Percentiles rank a stretch among this genome's conserved stretches.
Conservation (phyloP, 2,888 invertebrate species). For the Odontocerum albicorne region DNA sequence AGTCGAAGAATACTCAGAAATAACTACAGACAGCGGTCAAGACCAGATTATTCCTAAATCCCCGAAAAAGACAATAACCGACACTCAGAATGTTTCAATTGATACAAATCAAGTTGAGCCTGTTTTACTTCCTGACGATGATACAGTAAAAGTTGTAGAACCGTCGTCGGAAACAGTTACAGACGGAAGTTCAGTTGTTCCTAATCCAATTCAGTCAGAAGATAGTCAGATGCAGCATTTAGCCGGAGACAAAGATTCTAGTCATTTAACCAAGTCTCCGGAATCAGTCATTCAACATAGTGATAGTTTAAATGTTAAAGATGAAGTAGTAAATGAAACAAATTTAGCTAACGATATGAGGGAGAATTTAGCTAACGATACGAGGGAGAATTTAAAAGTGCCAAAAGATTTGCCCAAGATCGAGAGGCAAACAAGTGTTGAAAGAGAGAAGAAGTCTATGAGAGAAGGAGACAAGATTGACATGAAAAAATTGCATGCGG, state of each 20-base stretch:
- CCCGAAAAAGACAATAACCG: too few relatives aligned
- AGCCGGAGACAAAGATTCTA: slow-evolving; percentile 29
- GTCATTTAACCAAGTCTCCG: slow-evolving; percentile 27
- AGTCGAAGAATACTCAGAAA: slow-evolving; percentile 4
- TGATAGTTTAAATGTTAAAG: slow-evolving; percentile 15
- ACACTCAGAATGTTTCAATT: slow-evolving; percentile 5
- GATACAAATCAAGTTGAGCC: slow-evolving; percentile 10
- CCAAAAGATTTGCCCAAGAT: slow-evolving; percentile 22
- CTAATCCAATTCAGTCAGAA: slow-evolving; percentile 15
- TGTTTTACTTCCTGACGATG: background rate
- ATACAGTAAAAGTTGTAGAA: background rate
- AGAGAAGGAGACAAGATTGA: slow-evolving; percentile 4
- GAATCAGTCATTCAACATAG: slow-evolving; percentile 23
- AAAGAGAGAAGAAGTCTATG: background rate
- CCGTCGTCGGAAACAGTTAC: slow-evolving; percentile 9
- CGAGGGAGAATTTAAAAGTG: slow-evolving; percentile 3
- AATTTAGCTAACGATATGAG: background rate
- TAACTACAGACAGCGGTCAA: too few relatives aligned
- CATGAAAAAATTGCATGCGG: slow-evolving; percentile 50
- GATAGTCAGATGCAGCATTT: slow-evolving; percentile 29
- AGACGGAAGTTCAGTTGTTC: slow-evolving; percentile 19
- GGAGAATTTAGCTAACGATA: background rate
- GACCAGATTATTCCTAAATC: too few relatives aligned
- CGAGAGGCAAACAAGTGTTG: slow-evolving; percentile 17
- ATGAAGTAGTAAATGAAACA: background rate